Evolutionary conservation across 2,113 vertebrate genomes (phyloP), one percentile per base, ranked within the genome.

Genomic region (Brachyhypopomus occidentalis): DNA sequence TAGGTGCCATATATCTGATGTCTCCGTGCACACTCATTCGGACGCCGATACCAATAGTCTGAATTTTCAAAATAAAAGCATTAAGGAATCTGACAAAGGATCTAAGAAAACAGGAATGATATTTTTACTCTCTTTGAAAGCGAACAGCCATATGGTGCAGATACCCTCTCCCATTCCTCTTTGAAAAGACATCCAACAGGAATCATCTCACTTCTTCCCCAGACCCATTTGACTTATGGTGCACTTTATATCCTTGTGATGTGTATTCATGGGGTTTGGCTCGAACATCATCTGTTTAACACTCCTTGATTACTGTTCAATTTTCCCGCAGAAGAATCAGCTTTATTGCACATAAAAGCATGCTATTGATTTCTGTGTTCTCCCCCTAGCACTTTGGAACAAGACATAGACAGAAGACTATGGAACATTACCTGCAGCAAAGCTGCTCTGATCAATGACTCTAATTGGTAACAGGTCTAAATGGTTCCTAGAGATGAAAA

Each of bases 391-490:
- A 55, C 69, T 72, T 75, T 77, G 55, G 67, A 84, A 76, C 52
- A 80, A 82, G 84, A 85, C 82, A 20, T 86, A 84, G 81, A 87
- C 75, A 67, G 73, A 84, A 84, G 77, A 87, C 81, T 78, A 55
- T 78, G 79, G 79, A 86, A 87, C 77, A 85, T 84, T 80, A 87
- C 83, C 88, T 85, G 81, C 81, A 85, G 86, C 77, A 58, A 45
- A 84, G 74, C 81, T 64, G 74, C 75, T 89, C 89, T 90, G 88
- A 90, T 90, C 87, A 88, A 86, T 87, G 83, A 48, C 75, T 86
- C 81, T 89, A 90, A 90, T 90, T 90, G 88, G 87, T 84, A 77
- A 85, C 85, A 86, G 83, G 81, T 82, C 75, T 80, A 81, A 88
- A 88, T 84, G 80, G 75, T 58, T 84, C 85, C 64, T 36, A 4